phyloP scores from a whole-genome alignment of 2,113 vertebrate genomes.

The Platysteira castanea region DNA sequence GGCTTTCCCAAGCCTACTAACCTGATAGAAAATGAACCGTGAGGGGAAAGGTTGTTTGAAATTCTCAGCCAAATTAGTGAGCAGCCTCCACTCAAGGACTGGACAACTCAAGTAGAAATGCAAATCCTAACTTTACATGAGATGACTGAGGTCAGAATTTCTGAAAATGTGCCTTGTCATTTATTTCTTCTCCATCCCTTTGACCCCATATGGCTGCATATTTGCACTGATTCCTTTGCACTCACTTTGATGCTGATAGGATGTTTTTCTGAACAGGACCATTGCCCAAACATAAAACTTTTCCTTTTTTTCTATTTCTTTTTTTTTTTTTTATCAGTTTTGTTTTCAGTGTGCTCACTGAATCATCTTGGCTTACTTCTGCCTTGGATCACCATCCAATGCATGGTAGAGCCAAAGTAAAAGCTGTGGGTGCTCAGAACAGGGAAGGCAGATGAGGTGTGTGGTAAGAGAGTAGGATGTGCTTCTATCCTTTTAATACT shows the following conservation, averaged over 20 bases:
- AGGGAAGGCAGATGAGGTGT: background rate
- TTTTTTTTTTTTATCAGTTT: background rate
- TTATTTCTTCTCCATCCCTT: background rate
- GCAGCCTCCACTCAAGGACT: background rate
- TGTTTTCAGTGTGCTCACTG: background rate
- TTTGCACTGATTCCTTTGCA: background rate
- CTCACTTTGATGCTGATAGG: background rate
- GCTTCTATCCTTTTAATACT: background rate
- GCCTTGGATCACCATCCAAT: background rate
- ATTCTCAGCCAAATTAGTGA: background rate
- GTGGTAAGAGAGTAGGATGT: background rate
- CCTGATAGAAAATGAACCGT: background rate
- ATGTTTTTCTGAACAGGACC: background rate
- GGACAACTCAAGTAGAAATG: background rate
- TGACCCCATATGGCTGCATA: background rate
- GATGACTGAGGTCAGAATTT: background rate
- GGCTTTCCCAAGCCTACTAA: background rate
- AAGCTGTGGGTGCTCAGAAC: background rate
- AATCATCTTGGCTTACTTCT: background rate
- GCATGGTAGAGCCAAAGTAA: background rate
- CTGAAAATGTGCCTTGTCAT: background rate
- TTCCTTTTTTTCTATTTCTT: background rate
- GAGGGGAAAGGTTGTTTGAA: background rate
- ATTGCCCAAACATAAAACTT: background rate
- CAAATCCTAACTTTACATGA: background rate